These are phyloP conservation scores for Hafferia zeledoni DNA, from an alignment of 2,797 vertebrate species.

Conservation along the genomic window DNA sequence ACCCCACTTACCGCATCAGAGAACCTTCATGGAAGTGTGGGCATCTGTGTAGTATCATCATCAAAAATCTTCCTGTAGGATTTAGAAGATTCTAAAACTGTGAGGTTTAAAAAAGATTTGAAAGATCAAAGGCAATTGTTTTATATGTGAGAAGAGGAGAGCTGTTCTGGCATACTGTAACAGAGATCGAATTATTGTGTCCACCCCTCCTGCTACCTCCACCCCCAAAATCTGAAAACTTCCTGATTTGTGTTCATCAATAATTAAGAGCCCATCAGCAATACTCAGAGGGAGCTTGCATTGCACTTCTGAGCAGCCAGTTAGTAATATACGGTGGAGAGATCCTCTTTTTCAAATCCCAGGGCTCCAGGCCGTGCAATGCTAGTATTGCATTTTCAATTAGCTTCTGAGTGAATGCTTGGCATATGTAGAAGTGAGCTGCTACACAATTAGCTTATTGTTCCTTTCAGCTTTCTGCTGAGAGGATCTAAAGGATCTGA, in stretches of 20 bases:
- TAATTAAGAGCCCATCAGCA: conserved; percentile 87
- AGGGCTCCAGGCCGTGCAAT: conserved; percentile 77
- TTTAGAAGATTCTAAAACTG: neutral
- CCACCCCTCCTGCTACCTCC: conserved; percentile 61
- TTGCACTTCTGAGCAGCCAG: conserved; percentile 84
- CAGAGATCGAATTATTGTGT: conserved; percentile 47
- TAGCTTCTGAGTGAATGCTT: conserved; percentile 82
- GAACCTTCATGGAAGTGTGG: neutral
- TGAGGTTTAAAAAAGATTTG: neutral
- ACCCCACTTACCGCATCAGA: neutral
- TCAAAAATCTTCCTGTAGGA: neutral
- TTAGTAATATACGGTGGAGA: conserved; percentile 82
- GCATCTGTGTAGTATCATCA: neutral
- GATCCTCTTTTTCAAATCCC: conserved; percentile 83
- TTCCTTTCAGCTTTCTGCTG: conserved; percentile 75
- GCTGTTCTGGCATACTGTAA: neutral
- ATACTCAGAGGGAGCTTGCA: conserved; percentile 84
- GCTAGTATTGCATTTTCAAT: conserved; percentile 85
- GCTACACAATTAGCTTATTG: conserved; percentile 82
- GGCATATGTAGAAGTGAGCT: conserved; percentile 79
- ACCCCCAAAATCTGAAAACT: conserved; percentile 73
- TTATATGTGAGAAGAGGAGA: neutral
- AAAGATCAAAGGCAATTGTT: neutral
- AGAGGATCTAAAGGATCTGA: conserved; percentile 73
- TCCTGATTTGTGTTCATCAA: conserved; percentile 86